Evolutionary conservation across 2,888 invertebrate species (phyloP).

Genomic region (Drosophila nr. medialis): DNA sequence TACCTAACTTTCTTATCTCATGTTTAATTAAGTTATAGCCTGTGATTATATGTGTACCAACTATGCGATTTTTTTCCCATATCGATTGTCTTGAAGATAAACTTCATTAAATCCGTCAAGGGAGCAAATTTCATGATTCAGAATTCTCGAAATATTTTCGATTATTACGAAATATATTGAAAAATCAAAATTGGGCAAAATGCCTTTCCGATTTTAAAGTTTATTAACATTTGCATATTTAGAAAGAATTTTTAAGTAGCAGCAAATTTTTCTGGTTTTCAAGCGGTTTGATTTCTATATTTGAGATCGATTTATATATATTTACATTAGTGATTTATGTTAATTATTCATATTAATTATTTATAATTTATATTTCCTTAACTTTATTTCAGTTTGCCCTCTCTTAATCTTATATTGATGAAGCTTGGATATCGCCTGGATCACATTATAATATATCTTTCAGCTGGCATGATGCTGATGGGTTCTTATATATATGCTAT

Average conservation of each 20-base stretch:
- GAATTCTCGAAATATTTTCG: not conserved
- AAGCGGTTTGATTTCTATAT: not conserved
- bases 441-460: too few species aligned
- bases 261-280: not conserved
- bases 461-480: too few species aligned
- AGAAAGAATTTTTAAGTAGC: not conserved
- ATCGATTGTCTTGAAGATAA: not conserved
- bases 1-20: not conserved
- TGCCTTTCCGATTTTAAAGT: fast-evolving
- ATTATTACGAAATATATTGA: not conserved
- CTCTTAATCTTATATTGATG: too few species aligned
- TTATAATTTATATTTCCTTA: too few species aligned
- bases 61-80: not conserved
- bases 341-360: not conserved
- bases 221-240: not conserved
- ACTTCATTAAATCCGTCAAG: not conserved
- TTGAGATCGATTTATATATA: not conserved
- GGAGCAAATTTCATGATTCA: not conserved
- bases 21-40: not conserved
- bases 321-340: not conserved
- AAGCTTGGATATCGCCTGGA: too few species aligned
- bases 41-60: not conserved
- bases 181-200: not conserved
- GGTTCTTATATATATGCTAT: too few species aligned
- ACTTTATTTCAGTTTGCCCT: too few species aligned